phyloP scores from a whole-genome alignment of 2,888 invertebrate species.

The Pyrrhosoma nymphula region DNA sequence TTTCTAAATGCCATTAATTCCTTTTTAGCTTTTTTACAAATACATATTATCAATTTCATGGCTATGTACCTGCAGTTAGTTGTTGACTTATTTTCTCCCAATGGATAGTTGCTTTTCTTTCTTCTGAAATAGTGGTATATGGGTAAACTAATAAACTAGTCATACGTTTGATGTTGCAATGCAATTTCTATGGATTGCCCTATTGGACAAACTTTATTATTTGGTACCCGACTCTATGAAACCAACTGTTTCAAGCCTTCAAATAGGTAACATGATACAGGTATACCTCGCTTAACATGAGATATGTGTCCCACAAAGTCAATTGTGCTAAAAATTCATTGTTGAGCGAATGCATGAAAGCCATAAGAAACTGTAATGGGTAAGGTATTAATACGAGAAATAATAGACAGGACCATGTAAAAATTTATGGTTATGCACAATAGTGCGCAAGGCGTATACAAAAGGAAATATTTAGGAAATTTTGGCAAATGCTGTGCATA shows the following conservation, averaged over 20 bases:
- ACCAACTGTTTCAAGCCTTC: neutral
- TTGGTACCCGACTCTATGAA: neutral
- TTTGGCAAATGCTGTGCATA: too few relatives aligned
- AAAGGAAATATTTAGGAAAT: too few relatives aligned
- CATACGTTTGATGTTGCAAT: neutral
- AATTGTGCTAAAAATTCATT: too few relatives aligned
- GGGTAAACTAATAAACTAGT: neutral
- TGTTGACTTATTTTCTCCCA: neutral
- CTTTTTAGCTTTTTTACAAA: neutral
- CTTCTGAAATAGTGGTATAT: neutral
- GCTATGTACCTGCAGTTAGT: neutral
- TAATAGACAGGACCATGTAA: too few relatives aligned
- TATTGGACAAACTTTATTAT: neutral
- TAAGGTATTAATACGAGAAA: too few relatives aligned
- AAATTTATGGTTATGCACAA: too few relatives aligned
- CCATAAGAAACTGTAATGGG: too few relatives aligned
- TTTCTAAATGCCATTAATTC: neutral
- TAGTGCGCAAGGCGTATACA: too few relatives aligned
- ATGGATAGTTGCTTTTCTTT: neutral
- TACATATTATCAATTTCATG: neutral
- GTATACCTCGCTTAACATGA: too few relatives aligned
- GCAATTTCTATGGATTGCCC: neutral
- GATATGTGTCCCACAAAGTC: too few relatives aligned
- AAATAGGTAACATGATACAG: too few relatives aligned
- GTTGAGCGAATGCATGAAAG: too few relatives aligned